These are phyloP conservation scores for Urophycis tenuis DNA, from an alignment of 2,797 vertebrate species.

Conservation along the genomic window DNA sequence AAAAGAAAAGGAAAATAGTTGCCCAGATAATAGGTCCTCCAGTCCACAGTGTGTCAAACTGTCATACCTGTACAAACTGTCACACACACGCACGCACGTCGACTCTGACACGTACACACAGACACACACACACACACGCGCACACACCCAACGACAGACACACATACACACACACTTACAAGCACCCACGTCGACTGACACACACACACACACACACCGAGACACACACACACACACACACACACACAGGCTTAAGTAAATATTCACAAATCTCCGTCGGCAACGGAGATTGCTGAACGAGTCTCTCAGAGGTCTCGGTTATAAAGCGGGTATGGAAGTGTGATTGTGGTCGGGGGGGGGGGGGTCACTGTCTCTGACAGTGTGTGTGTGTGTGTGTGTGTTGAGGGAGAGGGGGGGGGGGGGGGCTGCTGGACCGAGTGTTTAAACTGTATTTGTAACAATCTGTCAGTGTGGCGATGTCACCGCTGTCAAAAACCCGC, in stretches of 20 bases:
- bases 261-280: slow-evolving; percentile 59
- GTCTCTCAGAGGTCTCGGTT: slow-evolving; percentile 50
- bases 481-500: not conserved
- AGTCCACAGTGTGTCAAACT: slow-evolving; percentile 58
- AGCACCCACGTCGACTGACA: too few relatives aligned
- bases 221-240: slow-evolving; percentile 28
- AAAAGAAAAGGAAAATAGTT: slow-evolving; percentile 36
- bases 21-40: slow-evolving; percentile 55
- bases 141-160: slow-evolving; percentile 16
- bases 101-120: slow-evolving; percentile 19
- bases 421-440: slow-evolving; percentile 45
- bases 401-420: slow-evolving; percentile 25
- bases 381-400: slow-evolving; percentile 29
- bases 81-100: slow-evolving; percentile 44
- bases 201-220: slow-evolving; percentile 38
- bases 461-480: slow-evolving; percentile 37
- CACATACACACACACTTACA: slow-evolving; percentile 22
- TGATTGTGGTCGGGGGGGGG: slow-evolving; percentile 6
- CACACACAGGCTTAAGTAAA: slow-evolving; percentile 32
- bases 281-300: slow-evolving; percentile 42
- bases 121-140: slow-evolving; percentile 11
- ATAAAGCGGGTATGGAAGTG: slow-evolving; percentile 39
- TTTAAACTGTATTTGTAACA: too few relatives aligned
- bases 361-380: slow-evolving; percentile 43
- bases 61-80: slow-evolving; percentile 60